Evolutionary conservation across 2,888 invertebrate genomes (phyloP).

Genomic region (Drosophila prolongata): DNA sequence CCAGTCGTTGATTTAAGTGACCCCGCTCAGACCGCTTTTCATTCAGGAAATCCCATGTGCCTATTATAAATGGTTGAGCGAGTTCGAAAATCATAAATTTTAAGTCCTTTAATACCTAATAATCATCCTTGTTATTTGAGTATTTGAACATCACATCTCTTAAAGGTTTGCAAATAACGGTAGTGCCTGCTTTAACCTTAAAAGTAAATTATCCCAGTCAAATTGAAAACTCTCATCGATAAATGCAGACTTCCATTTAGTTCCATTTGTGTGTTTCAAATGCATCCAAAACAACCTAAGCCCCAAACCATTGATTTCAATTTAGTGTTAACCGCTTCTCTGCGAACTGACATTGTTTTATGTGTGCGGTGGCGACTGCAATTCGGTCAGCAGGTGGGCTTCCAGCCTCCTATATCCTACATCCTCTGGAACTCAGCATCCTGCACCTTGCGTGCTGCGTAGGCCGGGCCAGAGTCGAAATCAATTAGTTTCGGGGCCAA

Average conservation of each 20-base stretch:
- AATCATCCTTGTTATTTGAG: neutral
- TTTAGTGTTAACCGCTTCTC: constrained; percentile 1
- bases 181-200: no score
- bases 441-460: constrained; percentile 15
- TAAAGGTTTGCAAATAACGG: no score
- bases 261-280: neutral
- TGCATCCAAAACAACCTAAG: neutral
- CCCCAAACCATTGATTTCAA: constrained; percentile 7
- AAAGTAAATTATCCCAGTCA: no score
- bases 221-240: neutral
- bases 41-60: constrained; percentile 9
- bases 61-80: constrained; percentile 5
- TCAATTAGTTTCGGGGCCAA: constrained; percentile 38
- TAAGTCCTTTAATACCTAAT: neutral
- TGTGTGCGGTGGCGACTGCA: constrained; percentile 19
- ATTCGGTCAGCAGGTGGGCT: neutral
- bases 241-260: neutral
- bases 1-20: constrained; percentile 8
- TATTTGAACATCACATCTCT: neutral
- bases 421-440: neutral
- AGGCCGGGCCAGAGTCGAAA: constrained; percentile 19
- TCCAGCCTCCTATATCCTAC: neutral
- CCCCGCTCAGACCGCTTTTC: constrained; percentile 16
- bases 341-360: constrained; percentile 16
- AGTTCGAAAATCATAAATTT: neutral